These are phyloP conservation scores for Monodelphis domestica DNA, from an alignment of 2,797 vertebrate genomes.

Conservation along the genomic window DNA sequence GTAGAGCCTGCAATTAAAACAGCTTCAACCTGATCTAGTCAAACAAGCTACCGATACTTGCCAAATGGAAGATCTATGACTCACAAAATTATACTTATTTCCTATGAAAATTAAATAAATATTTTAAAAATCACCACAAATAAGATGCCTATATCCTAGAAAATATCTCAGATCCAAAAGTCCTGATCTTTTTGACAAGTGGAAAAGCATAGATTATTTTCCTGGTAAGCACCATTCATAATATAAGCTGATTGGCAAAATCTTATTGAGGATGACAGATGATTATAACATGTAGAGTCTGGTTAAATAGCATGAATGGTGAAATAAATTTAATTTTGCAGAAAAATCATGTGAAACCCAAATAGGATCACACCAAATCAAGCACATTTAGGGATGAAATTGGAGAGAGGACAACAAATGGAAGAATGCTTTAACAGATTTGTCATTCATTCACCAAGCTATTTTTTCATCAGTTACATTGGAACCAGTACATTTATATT, in stretches of 20 bases:
- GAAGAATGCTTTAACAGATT: background rate
- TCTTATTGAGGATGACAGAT: background rate
- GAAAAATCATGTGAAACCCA: background rate
- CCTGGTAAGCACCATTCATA: background rate
- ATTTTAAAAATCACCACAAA: background rate
- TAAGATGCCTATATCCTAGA: background rate
- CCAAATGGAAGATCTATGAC: background rate
- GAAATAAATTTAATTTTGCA: constrained; percentile 39
- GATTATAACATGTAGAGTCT: background rate
- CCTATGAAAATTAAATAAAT: background rate
- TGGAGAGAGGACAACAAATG: background rate
- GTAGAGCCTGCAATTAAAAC: background rate
- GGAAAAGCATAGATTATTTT: background rate
- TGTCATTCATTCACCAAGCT: background rate
- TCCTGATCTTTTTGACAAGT: background rate
- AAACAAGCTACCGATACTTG: background rate
- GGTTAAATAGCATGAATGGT: background rate
- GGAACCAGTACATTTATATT: background rate
- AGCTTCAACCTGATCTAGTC: background rate
- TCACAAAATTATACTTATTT: background rate
- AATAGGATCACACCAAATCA: no score
- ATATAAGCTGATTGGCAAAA: background rate
- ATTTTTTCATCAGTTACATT: background rate
- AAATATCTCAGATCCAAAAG: background rate
- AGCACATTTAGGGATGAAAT: background rate